Evolutionary conservation across 2,113 vertebrate species (phyloP), one percentile per base, ranked within the genome.

Genomic region (Cyprinus carpio): DNA sequence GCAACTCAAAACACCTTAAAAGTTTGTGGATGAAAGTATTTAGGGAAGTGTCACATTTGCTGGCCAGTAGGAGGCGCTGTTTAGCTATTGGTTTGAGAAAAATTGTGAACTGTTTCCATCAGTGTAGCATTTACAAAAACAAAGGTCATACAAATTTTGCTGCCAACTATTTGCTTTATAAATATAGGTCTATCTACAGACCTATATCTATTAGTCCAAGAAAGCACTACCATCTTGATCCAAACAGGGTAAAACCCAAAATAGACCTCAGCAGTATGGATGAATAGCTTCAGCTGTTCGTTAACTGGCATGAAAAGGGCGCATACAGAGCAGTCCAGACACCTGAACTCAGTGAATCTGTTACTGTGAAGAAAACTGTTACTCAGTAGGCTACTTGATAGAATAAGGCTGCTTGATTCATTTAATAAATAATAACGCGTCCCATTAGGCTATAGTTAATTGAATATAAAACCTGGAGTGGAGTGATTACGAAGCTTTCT

Each of bases 261-360:
- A 84, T 56, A 54, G 34, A 4, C 56, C n/a, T 58, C 1, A 77
- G 71, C 76, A 58, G 13, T 25, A 12, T 49, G n/a, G 25, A 83
- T 88, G 87, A 88, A 88, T 88, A 72, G 76, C 25, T 18, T 82
- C 34, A 25, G 81, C 65, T 88, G 87, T 88, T 86, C 67, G 12
- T 31, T 75, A n/a, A 49, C 81, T 31, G 12, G 27, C 40, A 86
- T 88, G 84, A 88, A 88, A 84, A 76, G 84, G 25, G 46, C 54
- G 54, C 56, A 86, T 83, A 88, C 46, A 85, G 81, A 72, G n/a
- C 27, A 80, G 75, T 60, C n/a, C 27, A 78, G 25, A 40, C 12
- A 51, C 69, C 12, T 64, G 69, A 77, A 69, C 67, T 49, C 16
- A 81, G 78, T 46, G 84, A 79, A 83, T 77, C 43, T 84, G 54